Percentiles rank a stretch among this genome's conserved stretches.
Conservation (phyloP, 2,113 vertebrate species). For the Cynocephalus volans region DNA sequence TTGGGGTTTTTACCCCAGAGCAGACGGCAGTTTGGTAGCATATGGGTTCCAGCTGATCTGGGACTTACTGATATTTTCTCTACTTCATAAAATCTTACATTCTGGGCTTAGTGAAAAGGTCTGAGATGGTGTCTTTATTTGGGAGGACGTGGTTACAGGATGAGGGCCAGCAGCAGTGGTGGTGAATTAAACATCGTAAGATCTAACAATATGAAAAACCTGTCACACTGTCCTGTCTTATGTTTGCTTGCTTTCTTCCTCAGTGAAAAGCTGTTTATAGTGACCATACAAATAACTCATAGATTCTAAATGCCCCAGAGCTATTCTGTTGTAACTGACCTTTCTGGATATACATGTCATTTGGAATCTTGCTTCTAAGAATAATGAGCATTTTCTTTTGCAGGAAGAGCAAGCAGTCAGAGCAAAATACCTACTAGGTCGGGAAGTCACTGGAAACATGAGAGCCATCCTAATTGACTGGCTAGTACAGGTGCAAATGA, state of each 20-base stretch:
- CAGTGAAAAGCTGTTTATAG: background rate
- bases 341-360: background rate
- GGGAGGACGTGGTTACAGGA: background rate
- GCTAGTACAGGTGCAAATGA: slow-evolving; percentile 93
- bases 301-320: background rate
- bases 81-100: slow-evolving; percentile 16
- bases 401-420: slow-evolving; percentile 91
- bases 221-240: background rate
- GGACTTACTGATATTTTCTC: background rate
- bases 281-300: background rate
- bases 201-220: background rate
- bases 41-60: background rate
- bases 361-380: background rate
- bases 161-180: background rate
- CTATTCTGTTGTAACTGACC: background rate
- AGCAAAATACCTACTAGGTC: slow-evolving; percentile 89
- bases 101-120: slow-evolving; percentile 6
- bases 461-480: slow-evolving; percentile 94
- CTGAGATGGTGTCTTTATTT: background rate
- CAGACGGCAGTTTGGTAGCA: background rate
- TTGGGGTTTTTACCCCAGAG: background rate
- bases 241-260: background rate
- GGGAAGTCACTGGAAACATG: slow-evolving; percentile 93
- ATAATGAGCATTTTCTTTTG: slow-evolving; percentile 48
- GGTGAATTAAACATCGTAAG: background rate